Evolutionary conservation across 1,140 invertebrate species (phyloP).

Genomic region (Paraescarpia echinospica): DNA sequence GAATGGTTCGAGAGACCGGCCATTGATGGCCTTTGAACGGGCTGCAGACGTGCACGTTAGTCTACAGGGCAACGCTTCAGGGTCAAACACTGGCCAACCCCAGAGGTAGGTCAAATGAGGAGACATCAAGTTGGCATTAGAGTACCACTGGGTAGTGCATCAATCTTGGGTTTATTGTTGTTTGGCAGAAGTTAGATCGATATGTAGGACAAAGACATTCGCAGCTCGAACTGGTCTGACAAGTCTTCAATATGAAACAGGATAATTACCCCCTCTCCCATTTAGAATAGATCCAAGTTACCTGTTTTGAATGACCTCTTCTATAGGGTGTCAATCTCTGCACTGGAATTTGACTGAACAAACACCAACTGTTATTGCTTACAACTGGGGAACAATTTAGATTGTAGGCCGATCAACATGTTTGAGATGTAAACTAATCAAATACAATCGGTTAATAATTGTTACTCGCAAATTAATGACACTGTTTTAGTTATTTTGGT

Average conservation of each 20-base stretch:
- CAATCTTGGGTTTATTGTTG: background rate
- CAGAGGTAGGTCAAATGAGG: background rate
- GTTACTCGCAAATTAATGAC: background rate
- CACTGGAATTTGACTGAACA: background rate
- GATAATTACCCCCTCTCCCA: background rate
- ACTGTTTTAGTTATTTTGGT: background rate
- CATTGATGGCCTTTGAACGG: background rate
- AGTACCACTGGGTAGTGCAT: background rate
- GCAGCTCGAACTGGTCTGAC: background rate
- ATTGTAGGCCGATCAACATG: background rate
- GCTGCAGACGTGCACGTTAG: background rate
- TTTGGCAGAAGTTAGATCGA: background rate
- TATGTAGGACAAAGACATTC: background rate
- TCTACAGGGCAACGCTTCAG: background rate
- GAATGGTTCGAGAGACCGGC: background rate
- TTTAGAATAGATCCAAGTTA: background rate
- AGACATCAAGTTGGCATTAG: background rate
- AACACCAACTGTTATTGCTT: background rate
- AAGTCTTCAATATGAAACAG: background rate
- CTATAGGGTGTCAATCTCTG: background rate
- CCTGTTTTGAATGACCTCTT: no score
- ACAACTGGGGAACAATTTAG: background rate
- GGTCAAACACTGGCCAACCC: background rate
- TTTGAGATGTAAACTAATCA: background rate
- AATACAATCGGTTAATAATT: background rate